Evolutionary conservation across 2,888 invertebrate species (phyloP).

Genomic region (Torymus tubicola): DNA sequence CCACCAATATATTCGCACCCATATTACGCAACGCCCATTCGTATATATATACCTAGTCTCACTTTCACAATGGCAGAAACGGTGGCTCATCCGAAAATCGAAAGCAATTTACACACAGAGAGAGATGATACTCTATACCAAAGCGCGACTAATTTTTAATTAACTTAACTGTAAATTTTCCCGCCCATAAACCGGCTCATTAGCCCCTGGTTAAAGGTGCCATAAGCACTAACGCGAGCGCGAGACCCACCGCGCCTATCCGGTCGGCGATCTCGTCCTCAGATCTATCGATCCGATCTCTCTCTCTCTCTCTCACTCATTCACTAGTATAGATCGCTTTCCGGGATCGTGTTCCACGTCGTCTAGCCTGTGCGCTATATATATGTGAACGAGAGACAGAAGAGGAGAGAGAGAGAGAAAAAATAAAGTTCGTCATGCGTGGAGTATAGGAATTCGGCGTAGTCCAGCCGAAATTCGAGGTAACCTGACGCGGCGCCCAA

Average conservation of each 20-base stretch:
- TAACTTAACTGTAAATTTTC: constrained; percentile 44
- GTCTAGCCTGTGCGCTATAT: neutral
- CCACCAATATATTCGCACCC: no score
- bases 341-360: constrained; percentile 42
- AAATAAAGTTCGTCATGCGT: neutral
- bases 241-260: constrained; percentile 26
- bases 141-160: constrained; percentile 36
- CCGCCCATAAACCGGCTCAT: neutral
- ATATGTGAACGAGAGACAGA: no score
- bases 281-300: constrained; percentile 52
- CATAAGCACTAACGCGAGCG: constrained; percentile 5
- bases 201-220: neutral
- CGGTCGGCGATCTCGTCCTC: constrained; percentile 44
- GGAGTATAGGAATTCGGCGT: constrained; percentile 48
- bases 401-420: neutral
- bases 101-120: no score
- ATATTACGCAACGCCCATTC: no score
- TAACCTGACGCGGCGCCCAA: constrained; percentile 20
- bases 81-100: no score
- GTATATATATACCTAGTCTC: no score
- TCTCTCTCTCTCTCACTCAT: neutral
- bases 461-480: constrained; percentile 48
- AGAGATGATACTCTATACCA: no score
- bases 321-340: constrained; percentile 40
- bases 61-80: no score